These are phyloP conservation scores for Scrobipalpa atriplicella DNA, from an alignment of 2,888 invertebrate genomes.

Conservation along the genomic window DNA sequence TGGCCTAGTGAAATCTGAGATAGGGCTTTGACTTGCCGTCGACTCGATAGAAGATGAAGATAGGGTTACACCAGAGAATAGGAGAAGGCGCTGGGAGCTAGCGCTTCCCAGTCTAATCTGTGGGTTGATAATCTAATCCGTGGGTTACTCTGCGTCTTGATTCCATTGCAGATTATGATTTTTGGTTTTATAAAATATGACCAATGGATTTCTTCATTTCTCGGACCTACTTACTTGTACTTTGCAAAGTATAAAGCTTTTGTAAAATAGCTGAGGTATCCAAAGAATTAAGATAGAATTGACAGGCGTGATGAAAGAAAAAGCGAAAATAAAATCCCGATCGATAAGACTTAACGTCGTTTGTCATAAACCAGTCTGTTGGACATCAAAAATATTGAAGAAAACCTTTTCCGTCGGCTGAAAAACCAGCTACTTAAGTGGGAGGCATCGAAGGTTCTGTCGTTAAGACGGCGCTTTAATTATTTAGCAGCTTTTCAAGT, in stretches of 20 bases:
- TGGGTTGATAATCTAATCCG: too few relatives aligned
- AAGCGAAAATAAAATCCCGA: constrained; percentile 10
- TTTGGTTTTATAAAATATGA: too few relatives aligned
- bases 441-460: constrained; percentile 66
- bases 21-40: too few relatives aligned
- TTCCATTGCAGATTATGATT: too few relatives aligned
- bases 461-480: constrained; percentile 75
- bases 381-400: constrained; percentile 40
- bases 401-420: constrained; percentile 47
- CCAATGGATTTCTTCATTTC: too few relatives aligned
- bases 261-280: neutral
- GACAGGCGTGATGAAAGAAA: neutral
- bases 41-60: neutral
- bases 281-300: neutral
- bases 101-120: too few relatives aligned
- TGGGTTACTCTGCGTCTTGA: too few relatives aligned
- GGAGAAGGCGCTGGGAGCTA: too few relatives aligned
- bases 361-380: constrained; percentile 32
- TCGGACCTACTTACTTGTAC: too few relatives aligned
- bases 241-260: neutral
- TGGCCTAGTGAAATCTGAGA: too few relatives aligned
- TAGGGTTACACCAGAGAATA: too few relatives aligned
- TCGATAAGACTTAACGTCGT: constrained; percentile 35
- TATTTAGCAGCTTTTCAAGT: constrained; percentile 79
- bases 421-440: constrained; percentile 63